Evolutionary conservation across 2,113 vertebrate genomes (phyloP), one percentile per base, ranked within the genome.

Genomic region (Dromaius novaehollandiae): DNA sequence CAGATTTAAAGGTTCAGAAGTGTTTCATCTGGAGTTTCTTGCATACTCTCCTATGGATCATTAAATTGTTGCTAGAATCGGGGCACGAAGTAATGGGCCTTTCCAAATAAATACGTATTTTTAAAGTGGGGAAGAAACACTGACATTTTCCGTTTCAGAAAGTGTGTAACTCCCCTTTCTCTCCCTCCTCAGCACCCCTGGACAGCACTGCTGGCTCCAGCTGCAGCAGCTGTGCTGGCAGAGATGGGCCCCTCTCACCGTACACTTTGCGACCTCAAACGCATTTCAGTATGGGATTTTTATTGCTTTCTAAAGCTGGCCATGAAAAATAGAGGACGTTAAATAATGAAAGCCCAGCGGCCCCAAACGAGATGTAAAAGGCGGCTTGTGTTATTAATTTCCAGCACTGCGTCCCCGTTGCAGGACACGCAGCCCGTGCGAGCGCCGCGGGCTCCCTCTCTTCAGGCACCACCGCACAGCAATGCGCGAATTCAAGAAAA

Each of bases 401-500:
- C 58, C 38, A n/a, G 28, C 48, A 44, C 32, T 24, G 15, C 40
- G 12, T 25, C 11, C 53, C 74, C 40, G 42, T 38, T 26, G n/a
- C 44, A 81, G 74, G 63, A 66, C 42, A 32, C 11, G 36, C 21
- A 8, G 11, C 25, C 21, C 11, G 15, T 21, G 11, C 12, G 8
- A 30, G 38, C 13, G 22, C 40, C 2, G 0, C 3, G n/a, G 20
- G 44, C 55, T 46, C 12, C 61, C 30, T 38, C 78, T 50, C 40
- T 34, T 6, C 14, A 0, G 0, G 48, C 55, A 34, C 38, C 1
- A 0, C 8, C 1, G 3, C 46, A 30, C 61, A 56, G 68, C 1
- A 5, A 64, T 3, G 21, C 46, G 14, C 9, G 18, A 82, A 16
- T 19, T 48, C 17, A 48, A 28, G 20, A 40, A 34, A 53, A 63